Evolutionary conservation across 2,888 invertebrate species (phyloP), one percentile per base, ranked within the genome.

Genomic region (Eupsilia transversa): DNA sequence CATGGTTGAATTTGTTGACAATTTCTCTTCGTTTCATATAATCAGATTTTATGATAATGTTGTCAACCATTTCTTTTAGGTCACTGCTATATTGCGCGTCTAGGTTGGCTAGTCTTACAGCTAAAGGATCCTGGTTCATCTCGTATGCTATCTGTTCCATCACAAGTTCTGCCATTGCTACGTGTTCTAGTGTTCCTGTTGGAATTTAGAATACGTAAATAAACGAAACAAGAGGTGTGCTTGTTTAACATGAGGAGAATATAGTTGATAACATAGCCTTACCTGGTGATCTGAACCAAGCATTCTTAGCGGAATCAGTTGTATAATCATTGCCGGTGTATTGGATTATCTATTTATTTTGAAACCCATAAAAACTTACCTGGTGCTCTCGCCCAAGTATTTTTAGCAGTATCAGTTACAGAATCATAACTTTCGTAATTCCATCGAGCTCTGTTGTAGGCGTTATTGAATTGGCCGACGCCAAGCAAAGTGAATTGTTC

Each of bases 101-200:
- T 56, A 97, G 94, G 84, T 97, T 97, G 1, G 89, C 89, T 66
- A 97, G 84, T 74, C 96, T 94, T 0, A 97, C 97, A 63, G 96
- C 93, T n/a, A 97, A 43, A 0, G 97, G 96, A 90, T 97, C 97
- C 86, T 96, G 94, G 17, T 94, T 92, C 30, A 96, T 79, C 67
- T 88, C 94, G 59, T 92, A 93, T 0, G 97, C 95, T 69, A 97
- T 97, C 79, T 97, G 97, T 72, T 97, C 97, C 97, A 97, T 97
- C 12, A 97, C 93, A 67, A 94, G 91, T 91, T 97, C 97, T 27
- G 95, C 92, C 88, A 97, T 94, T 4, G 94, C 96, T 1, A 97
- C 87, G 35, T 93, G 96, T 92, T 97, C 97, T 0, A 97, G 91
- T 0, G 97, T 94, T 20, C 94, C 96, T 94, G 57, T 54, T 57